Evolutionary conservation across 2,888 invertebrate genomes (phyloP), one percentile per base, ranked within the genome.

Genomic region (Chrysina gloriosa): DNA sequence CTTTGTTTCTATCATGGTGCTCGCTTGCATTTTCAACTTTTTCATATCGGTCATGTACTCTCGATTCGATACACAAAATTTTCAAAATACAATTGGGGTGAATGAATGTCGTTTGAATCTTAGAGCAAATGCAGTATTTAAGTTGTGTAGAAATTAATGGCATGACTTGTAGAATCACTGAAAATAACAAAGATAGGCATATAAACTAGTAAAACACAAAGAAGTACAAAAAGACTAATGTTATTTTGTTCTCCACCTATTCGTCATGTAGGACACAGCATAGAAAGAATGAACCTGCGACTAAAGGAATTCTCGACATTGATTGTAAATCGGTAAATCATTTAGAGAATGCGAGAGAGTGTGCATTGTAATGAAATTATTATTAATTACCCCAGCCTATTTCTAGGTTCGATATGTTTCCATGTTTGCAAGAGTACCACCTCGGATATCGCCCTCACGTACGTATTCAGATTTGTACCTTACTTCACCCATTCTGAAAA

Each of bases 331-430:
- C 54, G 63, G 63, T 66, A 70, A 72, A 71, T 50, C 48, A 61
- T 63, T 65, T 63, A 63, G 68, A 69, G 72, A 71, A 72, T 72
- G 71, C 74, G 69, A 74, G 73, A 71, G 81, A 78, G 84, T 81
- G 82, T 83, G 84, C 81, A 78, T 80, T 81, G 83, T 80, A 80
- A 81, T 83, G 84, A 85, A 86, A 68, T 61, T 85, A 84, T 83
- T 86, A 87, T 86, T 87, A 87, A 87, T 86, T 84, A 84, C 85
- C 85, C 85, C 86, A 87, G 86, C 84, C 85, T 86, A 86, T 86
- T 87, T 87, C 85, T 87, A 87, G 87, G 87, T 86, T 80, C 82
- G 83, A 77, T 83, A 80, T 81, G 80, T 79, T 79, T 82, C 80
- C 73, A 71, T 78, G 80, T 79, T 80, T 79, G 79, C 81, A 81